Conservation (phyloP, 2,888 invertebrate genomes). For the Cantharis rufa region DNA sequence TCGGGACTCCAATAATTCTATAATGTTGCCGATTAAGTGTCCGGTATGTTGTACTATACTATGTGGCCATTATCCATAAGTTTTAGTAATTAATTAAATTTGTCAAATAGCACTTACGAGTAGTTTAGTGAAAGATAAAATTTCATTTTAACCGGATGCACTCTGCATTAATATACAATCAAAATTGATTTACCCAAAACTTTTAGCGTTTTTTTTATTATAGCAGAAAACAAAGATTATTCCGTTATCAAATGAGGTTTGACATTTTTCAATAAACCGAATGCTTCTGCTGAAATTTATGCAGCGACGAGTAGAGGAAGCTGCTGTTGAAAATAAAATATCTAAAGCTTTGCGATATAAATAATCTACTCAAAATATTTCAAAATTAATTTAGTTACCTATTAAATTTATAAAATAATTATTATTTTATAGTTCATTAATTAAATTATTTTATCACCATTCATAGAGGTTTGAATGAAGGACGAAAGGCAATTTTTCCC, state of each 20-base stretch:
- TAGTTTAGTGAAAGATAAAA: background rate
- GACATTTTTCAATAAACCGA: background rate
- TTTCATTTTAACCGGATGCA: background rate
- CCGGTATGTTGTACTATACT: too few species aligned
- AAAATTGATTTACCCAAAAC: background rate
- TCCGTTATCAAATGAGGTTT: background rate
- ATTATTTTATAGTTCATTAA: too few species aligned
- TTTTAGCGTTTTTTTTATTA: background rate
- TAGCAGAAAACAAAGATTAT: background rate
- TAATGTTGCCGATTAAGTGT: background rate
- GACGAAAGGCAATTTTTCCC: too few species aligned
- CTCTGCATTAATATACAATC: background rate
- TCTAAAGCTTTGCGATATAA: background rate
- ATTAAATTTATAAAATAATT: background rate
- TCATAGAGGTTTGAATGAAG: too few species aligned
- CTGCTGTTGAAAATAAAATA: background rate
- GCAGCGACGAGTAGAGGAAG: background rate
- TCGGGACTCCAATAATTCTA: background rate
- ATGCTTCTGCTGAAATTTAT: background rate
- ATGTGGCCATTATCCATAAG: too few species aligned
- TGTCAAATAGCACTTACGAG: background rate
- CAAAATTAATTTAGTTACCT: background rate
- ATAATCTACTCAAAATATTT: background rate
- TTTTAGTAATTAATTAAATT: background rate
- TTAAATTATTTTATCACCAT: too few species aligned